A percentile compares a stretch with the other conserved stretches of the same genome.
Evolutionary conservation across 1,140 invertebrate genomes (phyloP).

Genomic region (Pectinophora gossypiella): DNA sequence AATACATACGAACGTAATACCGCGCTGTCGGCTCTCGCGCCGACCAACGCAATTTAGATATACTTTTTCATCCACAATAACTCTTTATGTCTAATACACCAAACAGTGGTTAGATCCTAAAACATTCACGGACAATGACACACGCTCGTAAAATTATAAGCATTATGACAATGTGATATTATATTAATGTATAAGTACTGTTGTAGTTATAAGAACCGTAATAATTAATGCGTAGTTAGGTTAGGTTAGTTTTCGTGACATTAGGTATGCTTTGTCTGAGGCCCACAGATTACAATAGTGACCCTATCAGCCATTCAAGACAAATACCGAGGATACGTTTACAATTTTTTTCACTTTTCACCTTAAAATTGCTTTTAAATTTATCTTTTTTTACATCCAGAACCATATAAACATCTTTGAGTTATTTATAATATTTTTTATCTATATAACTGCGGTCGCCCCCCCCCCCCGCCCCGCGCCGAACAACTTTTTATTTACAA

Average conservation of each 20-base stretch:
- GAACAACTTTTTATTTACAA: slow-evolving; percentile 74
- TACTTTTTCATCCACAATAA: slow-evolving; percentile 52
- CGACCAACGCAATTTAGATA: slow-evolving; percentile 47
- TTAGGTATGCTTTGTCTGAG: slow-evolving; percentile 60
- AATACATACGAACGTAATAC: slow-evolving; percentile 44
- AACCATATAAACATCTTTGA: slow-evolving; percentile 76
- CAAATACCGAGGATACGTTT: slow-evolving; percentile 70
- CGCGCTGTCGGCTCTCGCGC: slow-evolving; percentile 24
- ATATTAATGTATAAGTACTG: slow-evolving; percentile 68
- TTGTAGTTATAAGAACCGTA: slow-evolving; percentile 72
- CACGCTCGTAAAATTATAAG: slow-evolving; percentile 76
- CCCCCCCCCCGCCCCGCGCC: slow-evolving; percentile 44
- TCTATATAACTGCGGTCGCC: slow-evolving; percentile 61
- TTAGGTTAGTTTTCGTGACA: slow-evolving; percentile 67
- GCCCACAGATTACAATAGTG: slow-evolving; percentile 73
- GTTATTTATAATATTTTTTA: slow-evolving; percentile 76
- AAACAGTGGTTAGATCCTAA: slow-evolving; percentile 70
- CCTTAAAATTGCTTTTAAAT: slow-evolving; percentile 69
- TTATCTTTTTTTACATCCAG: slow-evolving; percentile 74
- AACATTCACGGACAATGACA: slow-evolving; percentile 76
- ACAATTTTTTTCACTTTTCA: slow-evolving; percentile 58
- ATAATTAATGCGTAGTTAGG: slow-evolving; percentile 72
- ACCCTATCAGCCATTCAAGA: slow-evolving; percentile 62
- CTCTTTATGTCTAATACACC: slow-evolving; percentile 69
- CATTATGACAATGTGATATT: slow-evolving; percentile 76